Base-by-base conservation (phyloP, 2,888 invertebrate species). In the Odiellus spinosus region DNA sequence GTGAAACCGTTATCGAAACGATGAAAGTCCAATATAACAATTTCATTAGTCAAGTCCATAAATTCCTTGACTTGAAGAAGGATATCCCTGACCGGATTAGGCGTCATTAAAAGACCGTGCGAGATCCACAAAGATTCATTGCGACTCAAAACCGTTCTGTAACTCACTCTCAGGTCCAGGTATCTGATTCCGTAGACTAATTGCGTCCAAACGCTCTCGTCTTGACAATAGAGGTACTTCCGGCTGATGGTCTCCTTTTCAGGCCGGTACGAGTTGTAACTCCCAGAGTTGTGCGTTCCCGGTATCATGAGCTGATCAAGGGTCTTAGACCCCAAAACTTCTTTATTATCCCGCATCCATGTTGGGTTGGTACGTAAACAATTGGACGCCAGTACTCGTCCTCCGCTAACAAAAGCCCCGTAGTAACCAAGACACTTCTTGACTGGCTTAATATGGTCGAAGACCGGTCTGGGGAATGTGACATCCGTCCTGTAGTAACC, bases 161-260 rank as follows among this genome's bases (percentile, higher is more conserved):
- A 55, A 4, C 49, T 47, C n/a, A 57, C 49, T n/a, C 57, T 20
- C 10, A 57, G 19, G 38, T 57, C 57, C 18, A 57, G 17, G 43
- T 55, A 54, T 60, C 86, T 72, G 59, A 84, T 78, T 45, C 86
- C 86, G 61, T 81, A 79, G 1, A 82, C 78, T n/a, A 87, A 71
- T 60, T 87, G 86, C 0, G 77, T 76, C 80, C 83, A 85, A 43
- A 86, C 72, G 59, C 77, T 77, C 49, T 81, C 75, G 62, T 84
- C 83, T 63, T 86, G 86, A 4, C 40, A 44, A 10, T 36, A 48
- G 6, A 48, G 18, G 32, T 44, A 45, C 39, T 19, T 51, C 32
- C 36, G 32, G 12, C n/a, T 35, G 3, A 40, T 6, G 1, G 42
- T 39, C 11, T 52, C 44, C 21, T 34, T 38, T 12, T 39, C 17